Evolutionary conservation across 2,113 vertebrate genomes (phyloP), one percentile per base, ranked within the genome.

Genomic region (Pangasianodon gigas): DNA sequence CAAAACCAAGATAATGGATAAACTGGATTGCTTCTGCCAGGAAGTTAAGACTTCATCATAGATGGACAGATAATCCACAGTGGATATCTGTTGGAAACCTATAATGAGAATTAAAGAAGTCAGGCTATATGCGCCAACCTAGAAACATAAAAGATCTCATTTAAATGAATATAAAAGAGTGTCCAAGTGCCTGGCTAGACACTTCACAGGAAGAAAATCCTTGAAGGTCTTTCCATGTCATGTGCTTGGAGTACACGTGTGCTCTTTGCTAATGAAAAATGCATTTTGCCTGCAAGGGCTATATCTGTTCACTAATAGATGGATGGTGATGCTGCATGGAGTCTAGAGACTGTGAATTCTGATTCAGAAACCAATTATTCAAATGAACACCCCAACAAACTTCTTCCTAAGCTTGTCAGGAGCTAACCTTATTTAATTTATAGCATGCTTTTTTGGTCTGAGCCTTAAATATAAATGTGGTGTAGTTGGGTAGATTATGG

Each of bases 321-420:
- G 92, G 91, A 93, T 95, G 91, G 91, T 93, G 48, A 11, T 56
- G n/a, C 94, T 94, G 92, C 94, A 94, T 95, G 88, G 92, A 89
- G 92, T 94, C 54, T 71, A 87, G 88, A 90, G 89, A 91, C 92
- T 90, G 90, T 93, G 93, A 93, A 94, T 94, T 89, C 81, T 90
- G 92, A 94, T 93, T 93, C 88, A 81, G 91, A 93, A 95, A 94
- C 77, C 94, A 95, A 95, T 95, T 95, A 94, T 95, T 95, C 91
- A 94, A 94, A 93, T 54, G 60, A 87, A 92, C 90, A 91, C 88
- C 85, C 93, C 92, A 88, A 93, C 82, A 93, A 92, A 54, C 21
- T 89, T 71, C 67, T 51, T 46, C 90, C 92, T 87, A 91, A 91
- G 93, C 86, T 3, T 93, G 93, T 92, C 90, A 85, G 92, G 89